A percentile compares a stretch with the other conserved stretches of the same genome.
phyloP scores from a whole-genome alignment of 2,113 vertebrate genomes.

The Myiopsitta monachus region DNA sequence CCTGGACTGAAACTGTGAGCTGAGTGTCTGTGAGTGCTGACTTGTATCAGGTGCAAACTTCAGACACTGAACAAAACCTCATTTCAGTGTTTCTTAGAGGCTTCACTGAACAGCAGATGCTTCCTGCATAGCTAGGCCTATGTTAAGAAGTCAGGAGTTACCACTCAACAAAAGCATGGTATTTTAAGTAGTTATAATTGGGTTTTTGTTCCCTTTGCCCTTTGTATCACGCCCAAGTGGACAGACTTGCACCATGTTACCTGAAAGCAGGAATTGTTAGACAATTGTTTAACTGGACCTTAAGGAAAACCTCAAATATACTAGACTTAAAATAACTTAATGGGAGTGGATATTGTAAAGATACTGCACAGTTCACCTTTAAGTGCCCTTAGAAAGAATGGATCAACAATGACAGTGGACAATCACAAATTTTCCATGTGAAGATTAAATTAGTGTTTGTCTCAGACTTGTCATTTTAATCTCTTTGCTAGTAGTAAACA shows the following conservation, averaged over 20 bases:
- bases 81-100: neutral
- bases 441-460: conserved; percentile 2
- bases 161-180: neutral
- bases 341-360: neutral
- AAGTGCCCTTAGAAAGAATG: neutral
- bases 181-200: neutral
- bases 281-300: neutral
- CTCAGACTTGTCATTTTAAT: neutral
- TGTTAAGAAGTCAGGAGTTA: neutral
- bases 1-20: neutral
- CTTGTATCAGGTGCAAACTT: neutral
- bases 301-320: neutral
- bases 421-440: neutral
- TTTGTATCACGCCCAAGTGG: neutral
- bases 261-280: neutral
- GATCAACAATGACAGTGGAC: neutral
- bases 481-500: neutral
- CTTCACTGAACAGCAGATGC: neutral
- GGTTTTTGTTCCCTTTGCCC: neutral
- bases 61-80: neutral
- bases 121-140: neutral
- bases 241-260: neutral
- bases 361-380: neutral
- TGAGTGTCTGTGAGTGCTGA: rapidly evolving
- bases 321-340: neutral